Conservation (phyloP, 2,113 vertebrate genomes). For the Acanthisitta chloris region DNA sequence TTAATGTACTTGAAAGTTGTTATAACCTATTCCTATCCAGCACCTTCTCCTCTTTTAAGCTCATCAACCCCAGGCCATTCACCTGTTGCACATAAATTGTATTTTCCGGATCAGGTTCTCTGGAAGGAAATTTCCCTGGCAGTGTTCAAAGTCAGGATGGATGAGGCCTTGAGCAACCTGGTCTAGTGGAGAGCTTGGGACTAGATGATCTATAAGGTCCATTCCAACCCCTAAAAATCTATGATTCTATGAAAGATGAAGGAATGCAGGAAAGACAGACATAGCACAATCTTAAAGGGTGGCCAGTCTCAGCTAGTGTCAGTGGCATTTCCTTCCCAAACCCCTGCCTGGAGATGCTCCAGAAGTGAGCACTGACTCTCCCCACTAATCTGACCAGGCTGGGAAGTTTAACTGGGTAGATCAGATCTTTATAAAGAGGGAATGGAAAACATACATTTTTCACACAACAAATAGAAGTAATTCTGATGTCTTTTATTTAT, state of each 20-base stretch:
- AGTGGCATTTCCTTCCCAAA: neutral
- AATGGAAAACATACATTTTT: neutral
- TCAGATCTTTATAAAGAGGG: neutral
- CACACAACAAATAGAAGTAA: neutral
- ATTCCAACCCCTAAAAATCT: too few species aligned
- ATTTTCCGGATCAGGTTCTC: too few species aligned
- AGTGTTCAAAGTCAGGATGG: too few species aligned
- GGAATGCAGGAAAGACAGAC: neutral
- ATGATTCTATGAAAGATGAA: too few species aligned
- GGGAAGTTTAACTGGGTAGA: neutral
- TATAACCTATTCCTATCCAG: neutral
- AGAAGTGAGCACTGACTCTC: accelerated
- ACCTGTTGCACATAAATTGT: neutral
- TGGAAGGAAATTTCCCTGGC: too few species aligned
- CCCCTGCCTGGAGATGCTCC: neutral
- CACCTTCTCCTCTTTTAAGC: neutral
- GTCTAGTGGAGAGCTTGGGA: too few species aligned
- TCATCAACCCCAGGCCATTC: neutral
- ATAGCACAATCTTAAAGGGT: neutral
- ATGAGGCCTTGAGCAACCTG: too few species aligned
- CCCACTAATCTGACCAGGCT: neutral
- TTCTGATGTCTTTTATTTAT: neutral
- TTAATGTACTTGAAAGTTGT: accelerated
- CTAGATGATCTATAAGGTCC: too few species aligned
- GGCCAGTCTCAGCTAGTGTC: neutral